These are phyloP conservation scores for Paramormyrops hopkinsi DNA, from an alignment of 2,797 vertebrate species.

Conservation along the genomic window DNA sequence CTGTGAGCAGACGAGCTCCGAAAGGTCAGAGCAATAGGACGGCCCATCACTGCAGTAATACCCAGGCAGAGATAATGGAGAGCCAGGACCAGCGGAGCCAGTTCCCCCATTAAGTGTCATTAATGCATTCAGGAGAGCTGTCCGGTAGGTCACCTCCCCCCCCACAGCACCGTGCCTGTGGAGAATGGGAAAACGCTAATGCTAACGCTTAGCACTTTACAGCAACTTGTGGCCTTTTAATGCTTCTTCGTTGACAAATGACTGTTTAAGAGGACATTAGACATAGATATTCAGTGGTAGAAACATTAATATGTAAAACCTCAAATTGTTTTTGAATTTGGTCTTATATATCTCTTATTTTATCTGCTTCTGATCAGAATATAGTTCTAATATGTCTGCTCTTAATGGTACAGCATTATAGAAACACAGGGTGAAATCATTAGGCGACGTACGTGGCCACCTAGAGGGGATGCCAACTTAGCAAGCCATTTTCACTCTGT, in stretches of 20 bases:
- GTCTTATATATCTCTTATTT: neutral
- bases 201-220: neutral
- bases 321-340: neutral
- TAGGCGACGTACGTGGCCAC: neutral
- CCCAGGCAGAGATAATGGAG: slow-evolving; percentile 67
- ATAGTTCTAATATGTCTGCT: neutral
- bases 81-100: slow-evolving; percentile 61
- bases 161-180: slow-evolving; percentile 53
- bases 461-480: neutral
- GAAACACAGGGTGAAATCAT: neutral
- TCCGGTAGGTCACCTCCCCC: slow-evolving; percentile 56
- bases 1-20: slow-evolving; percentile 16
- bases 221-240: neutral
- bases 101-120: slow-evolving; percentile 66
- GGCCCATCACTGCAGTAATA: slow-evolving; percentile 49
- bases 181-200: slow-evolving; percentile 37
- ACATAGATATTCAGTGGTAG: neutral
- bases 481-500: neutral
- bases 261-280: neutral
- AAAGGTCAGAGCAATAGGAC: slow-evolving; percentile 29
- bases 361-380: neutral
- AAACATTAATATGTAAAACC: neutral
- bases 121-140: slow-evolving; percentile 64
- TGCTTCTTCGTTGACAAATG: neutral
- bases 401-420: neutral